Evolutionary conservation across 2,888 invertebrate genomes (phyloP), one percentile per base, ranked within the genome.

Genomic region (Spodoptera picta): DNA sequence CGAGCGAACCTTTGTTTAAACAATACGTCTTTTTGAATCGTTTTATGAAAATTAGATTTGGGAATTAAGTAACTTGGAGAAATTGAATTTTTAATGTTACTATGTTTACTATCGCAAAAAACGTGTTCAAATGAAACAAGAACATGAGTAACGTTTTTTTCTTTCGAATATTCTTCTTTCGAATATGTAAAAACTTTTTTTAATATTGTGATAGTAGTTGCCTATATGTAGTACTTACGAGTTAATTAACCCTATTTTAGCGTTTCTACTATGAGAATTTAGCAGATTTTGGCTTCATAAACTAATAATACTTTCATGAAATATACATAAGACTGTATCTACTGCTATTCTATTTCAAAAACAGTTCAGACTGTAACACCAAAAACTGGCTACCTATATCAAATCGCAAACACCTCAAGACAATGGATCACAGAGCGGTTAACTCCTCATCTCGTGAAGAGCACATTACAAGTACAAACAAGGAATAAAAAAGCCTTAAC

Each of bases 1-100:
- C 75, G 81, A 68, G 74, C 76, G 74, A 76, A 81, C 70, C 82
- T 83, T 80, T 80, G 81, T 69, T 83, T 72, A 79, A 83, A 86
- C 86, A 83, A 80, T 75, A 76, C 76, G 80, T 78, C 80, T 82
- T 81, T 80, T 83, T 79, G 75, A 71, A 82, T 73, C 75, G 77
- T 84, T 88, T 87, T 84, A 87, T 81, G 77, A 78, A 87, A 84
- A 91, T 91, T 88, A 86, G 65, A 87, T 87, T 90, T 85, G 72
- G 78, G 84, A 86, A 83, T 77, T 70, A 73, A 68, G 63, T 66
- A 69, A 75, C 78, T 79, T 67, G 56, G 69, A 65, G 67, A 64
- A 71, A 77, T 77, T 68, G 64, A 60, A 77, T 80, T 81, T 65
- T 67, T 73, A 47, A 72, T 75, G 51, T 50, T 14, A 54, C 59